Evolutionary conservation across 2,113 vertebrate genomes (phyloP), one percentile per base, ranked within the genome.

Genomic region (Salminus brasiliensis): DNA sequence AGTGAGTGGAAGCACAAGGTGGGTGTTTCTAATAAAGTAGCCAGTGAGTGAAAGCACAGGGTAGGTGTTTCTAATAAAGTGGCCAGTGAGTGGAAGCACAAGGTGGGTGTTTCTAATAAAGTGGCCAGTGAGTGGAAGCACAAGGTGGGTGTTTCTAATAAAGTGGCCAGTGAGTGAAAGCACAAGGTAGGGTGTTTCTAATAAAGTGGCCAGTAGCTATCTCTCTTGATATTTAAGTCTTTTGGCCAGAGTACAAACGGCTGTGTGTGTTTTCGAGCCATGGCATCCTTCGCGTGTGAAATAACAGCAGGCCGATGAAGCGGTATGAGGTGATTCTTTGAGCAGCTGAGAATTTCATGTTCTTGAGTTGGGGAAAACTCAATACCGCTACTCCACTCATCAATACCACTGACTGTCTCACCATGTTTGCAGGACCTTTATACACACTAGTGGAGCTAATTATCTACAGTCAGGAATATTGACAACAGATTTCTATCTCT

Each of bases 321-420:
- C 27, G 87, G 89, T 83, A 85, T 39, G n/a, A 62, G 71, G n/a
- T 29, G 53, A 83, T 85, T 85, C 80, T 84, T 72, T 82, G 83
- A 82, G 82, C 84, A 49, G 49, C 52, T 76, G 76, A 89, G 86
- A 84, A 66, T 69, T 68, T 89, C 82, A 85, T 89, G 88, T 84
- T 82, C 78, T 81, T 59, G 81, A 66, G 90, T 90, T 88, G 87
- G 87, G 90, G 88, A 92, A 92, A 88, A 89, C 88, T 91, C 90
- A 83, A 92, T 91, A 89, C 84, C 80, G 87, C 86, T 85, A 80
- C 87, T 81, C 67, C 43, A 68, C 87, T 88, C 85, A 82, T 91
- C 90, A 87, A 93, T 92, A 92, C 80, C 85, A 81, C 78, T 88
- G 88, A 86, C 76, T 87, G 87, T 89, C 90, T 89, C 87, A 88